phyloP scores from a whole-genome alignment of 2,888 invertebrate species.

The Drosophila acutilabella region DNA sequence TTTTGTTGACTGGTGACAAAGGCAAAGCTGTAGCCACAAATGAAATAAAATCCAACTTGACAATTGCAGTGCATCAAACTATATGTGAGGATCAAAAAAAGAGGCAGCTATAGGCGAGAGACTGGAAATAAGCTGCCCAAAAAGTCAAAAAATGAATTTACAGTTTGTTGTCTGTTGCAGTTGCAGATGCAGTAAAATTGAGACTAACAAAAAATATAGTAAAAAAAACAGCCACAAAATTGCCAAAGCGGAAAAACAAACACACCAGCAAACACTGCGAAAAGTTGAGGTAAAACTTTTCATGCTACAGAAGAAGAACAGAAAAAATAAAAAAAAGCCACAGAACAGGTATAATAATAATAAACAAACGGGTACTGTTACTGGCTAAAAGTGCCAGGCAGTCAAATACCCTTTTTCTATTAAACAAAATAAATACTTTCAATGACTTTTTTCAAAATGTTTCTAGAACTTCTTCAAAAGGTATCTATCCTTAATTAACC shows the following conservation, averaged over 20 bases:
- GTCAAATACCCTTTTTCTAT: conserved; percentile 5
- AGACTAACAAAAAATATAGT: conserved; percentile 20
- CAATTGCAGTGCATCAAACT: conserved; percentile 66
- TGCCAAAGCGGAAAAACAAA: conserved; percentile 20
- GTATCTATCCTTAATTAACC: no score
- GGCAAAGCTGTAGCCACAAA: conserved; percentile 36
- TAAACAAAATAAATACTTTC: no score
- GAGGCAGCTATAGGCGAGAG: no score
- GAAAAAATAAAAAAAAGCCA: conserved; percentile 17
- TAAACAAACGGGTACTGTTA: conserved; percentile 4
- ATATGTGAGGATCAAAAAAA: background rate
- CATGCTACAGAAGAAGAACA: conserved; percentile 17
- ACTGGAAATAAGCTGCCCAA: conserved; percentile 27
- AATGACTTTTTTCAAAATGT: no score
- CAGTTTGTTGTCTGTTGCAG: conserved; percentile 58
- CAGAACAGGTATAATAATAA: conserved; percentile 46
- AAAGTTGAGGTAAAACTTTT: conserved; percentile 38
- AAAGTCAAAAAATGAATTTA: conserved; percentile 68
- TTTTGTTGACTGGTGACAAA: conserved; percentile 41
- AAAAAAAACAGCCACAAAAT: conserved; percentile 19
- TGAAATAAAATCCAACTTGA: conserved; percentile 48
- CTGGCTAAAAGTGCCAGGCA: background rate
- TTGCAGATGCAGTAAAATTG: conserved; percentile 19
- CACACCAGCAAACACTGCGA: conserved; percentile 6
- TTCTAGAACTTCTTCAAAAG: no score